These are phyloP conservation scores for Herpetotheres cachinnans DNA, from an alignment of 2,113 vertebrate species.

Conservation along the genomic window DNA sequence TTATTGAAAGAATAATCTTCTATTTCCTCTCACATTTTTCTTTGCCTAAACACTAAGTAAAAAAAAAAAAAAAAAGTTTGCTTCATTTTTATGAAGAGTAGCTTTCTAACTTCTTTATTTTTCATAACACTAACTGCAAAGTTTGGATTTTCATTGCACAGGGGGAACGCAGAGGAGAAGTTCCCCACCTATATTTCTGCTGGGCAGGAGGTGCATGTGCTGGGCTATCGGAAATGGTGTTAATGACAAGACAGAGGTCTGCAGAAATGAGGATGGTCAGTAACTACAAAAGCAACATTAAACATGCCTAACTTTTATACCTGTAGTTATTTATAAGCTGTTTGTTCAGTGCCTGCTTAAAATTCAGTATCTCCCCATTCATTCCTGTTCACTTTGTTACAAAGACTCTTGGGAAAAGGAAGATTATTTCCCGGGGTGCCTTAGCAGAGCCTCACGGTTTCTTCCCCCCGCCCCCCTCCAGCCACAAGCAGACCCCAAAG, in stretches of 20 bases:
- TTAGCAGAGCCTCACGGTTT: background rate
- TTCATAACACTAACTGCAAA: background rate
- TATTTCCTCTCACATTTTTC: background rate
- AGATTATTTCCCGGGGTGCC: background rate
- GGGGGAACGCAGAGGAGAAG: background rate
- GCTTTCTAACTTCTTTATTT: background rate
- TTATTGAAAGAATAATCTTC: background rate
- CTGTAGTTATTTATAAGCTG: background rate
- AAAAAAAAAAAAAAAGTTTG: background rate
- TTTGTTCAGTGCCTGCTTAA: background rate
- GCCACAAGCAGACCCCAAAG: background rate
- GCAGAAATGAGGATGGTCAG: background rate
- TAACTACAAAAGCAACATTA: background rate
- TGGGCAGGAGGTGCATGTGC: fast-evolving
- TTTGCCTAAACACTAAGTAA: background rate
- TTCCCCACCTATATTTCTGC: background rate
- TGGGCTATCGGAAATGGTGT: background rate
- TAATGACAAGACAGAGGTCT: background rate
- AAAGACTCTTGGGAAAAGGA: background rate
- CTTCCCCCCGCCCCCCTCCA: background rate
- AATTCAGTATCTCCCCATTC: background rate
- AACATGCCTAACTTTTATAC: background rate
- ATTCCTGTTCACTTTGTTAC: background rate
- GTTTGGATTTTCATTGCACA: background rate
- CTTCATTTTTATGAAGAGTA: background rate